Evolutionary conservation across 35 echinoderm and acorn worm species (phyloP).

Genomic region (Holothuria glaberrima): DNA sequence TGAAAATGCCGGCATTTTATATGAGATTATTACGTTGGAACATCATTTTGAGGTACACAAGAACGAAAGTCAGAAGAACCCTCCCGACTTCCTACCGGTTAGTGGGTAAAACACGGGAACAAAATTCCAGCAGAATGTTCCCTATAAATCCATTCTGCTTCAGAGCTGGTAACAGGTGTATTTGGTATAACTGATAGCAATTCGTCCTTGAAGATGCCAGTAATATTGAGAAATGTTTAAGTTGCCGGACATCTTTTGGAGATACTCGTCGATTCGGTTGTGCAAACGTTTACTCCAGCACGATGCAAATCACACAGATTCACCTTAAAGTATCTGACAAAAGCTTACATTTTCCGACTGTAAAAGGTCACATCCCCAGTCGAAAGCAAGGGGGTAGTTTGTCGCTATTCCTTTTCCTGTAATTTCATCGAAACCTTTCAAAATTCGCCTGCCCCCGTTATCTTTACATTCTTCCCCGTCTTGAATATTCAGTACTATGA

Average conservation of each 20-base stretch:
- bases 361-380: background rate
- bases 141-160: background rate
- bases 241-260: background rate
- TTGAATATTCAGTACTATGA: background rate
- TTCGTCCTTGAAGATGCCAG: background rate
- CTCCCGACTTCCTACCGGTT: too few species aligned
- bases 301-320: background rate
- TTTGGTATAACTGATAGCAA: background rate
- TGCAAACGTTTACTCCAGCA: background rate
- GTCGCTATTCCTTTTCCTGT: background rate
- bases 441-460: background rate
- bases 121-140: background rate
- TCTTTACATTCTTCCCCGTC: background rate
- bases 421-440: background rate
- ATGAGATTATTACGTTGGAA: too few species aligned
- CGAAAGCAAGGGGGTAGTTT: background rate
- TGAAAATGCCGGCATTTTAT: too few species aligned
- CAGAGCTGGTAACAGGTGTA: background rate
- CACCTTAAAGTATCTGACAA: background rate
- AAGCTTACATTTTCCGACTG: background rate
- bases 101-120: background rate
- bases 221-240: background rate
- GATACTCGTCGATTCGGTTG: background rate
- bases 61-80: too few species aligned
- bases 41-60: too few species aligned